Evolutionary conservation across 2,797 vertebrate genomes (phyloP).

Genomic region (Sebastes glaucus): DNA sequence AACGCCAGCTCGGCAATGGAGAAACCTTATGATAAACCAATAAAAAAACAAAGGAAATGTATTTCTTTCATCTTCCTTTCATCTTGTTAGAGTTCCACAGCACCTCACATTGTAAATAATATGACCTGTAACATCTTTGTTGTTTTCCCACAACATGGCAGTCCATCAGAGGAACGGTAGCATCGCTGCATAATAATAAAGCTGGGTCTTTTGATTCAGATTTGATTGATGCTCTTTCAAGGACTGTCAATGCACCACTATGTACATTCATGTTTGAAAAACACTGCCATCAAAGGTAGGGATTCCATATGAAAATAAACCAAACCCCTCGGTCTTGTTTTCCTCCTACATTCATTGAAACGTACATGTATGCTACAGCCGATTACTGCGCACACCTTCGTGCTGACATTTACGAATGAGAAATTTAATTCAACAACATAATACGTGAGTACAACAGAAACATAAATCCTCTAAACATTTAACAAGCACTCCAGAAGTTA

Average conservation of each 20-base stretch:
- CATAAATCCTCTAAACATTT: background rate
- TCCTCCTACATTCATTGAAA: constrained; percentile 2
- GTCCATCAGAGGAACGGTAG: background rate
- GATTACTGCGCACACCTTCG: background rate
- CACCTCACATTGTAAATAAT: background rate
- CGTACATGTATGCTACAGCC: background rate
- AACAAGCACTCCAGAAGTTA: background rate
- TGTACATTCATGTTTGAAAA: constrained; percentile 8
- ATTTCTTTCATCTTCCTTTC: background rate
- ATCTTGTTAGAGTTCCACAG: background rate
- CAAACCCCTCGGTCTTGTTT: background rate
- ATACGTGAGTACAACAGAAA: background rate
- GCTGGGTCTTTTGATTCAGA: background rate
- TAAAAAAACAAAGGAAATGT: background rate
- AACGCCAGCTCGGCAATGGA: background rate
- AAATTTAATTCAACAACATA: background rate
- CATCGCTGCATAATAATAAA: background rate
- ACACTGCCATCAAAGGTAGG: background rate
- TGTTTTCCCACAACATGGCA: background rate
- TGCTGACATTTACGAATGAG: background rate
- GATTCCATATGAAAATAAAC: too few species aligned
- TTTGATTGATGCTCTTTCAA: constrained; percentile 36
- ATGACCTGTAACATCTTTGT: background rate
- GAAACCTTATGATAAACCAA: background rate
- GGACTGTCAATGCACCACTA: background rate